A percentile compares a stretch with the other conserved stretches of the same genome.
These are phyloP conservation scores for Nothura maculosa DNA, from an alignment of 2,797 vertebrate species.

Conservation along the genomic window DNA sequence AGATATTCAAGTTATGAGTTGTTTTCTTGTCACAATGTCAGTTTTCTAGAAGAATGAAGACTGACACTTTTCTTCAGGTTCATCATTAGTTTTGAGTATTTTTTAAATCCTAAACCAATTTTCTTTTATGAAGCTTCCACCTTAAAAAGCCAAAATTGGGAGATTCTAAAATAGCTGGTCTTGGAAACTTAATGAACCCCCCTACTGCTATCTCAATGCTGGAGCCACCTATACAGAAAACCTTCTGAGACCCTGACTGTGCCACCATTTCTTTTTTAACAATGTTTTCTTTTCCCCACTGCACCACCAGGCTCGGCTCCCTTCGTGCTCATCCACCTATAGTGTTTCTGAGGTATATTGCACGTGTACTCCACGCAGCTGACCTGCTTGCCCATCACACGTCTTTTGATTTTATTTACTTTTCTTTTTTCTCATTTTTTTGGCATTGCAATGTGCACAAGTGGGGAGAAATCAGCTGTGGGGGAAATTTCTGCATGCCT, in stretches of 20 bases:
- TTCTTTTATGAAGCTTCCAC: constrained; percentile 54
- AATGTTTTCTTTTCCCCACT: constrained; percentile 89
- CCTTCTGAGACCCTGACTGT: constrained; percentile 80
- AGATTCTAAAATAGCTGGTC: constrained; percentile 69
- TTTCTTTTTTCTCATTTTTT: constrained; percentile 63
- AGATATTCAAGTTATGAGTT: no score
- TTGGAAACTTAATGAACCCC: constrained; percentile 71
- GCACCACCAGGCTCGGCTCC: constrained; percentile 98
- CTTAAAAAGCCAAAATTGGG: constrained; percentile 69
- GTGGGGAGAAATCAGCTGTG: constrained; percentile 70
- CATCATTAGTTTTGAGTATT: constrained; percentile 1
- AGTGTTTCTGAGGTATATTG: constrained; percentile 99
- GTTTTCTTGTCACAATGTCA: constrained; percentile 15
- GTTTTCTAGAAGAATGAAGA: constrained; percentile 4
- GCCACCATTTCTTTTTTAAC: constrained; percentile 86
- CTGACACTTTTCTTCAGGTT: neutral
- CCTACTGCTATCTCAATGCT: constrained; percentile 79
- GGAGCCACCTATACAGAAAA: constrained; percentile 80
- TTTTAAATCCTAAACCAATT: neutral
- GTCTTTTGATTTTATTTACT: constrained; percentile 71
- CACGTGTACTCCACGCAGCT: constrained; percentile 90
- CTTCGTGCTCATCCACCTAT: constrained; percentile 99
- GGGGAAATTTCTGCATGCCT: constrained; percentile 77
- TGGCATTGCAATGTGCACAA: constrained; percentile 81
- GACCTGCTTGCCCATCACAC: constrained; percentile 82